Evolutionary conservation across 2,797 vertebrate genomes (phyloP).

Genomic region (Tamandua tetradactyla): DNA sequence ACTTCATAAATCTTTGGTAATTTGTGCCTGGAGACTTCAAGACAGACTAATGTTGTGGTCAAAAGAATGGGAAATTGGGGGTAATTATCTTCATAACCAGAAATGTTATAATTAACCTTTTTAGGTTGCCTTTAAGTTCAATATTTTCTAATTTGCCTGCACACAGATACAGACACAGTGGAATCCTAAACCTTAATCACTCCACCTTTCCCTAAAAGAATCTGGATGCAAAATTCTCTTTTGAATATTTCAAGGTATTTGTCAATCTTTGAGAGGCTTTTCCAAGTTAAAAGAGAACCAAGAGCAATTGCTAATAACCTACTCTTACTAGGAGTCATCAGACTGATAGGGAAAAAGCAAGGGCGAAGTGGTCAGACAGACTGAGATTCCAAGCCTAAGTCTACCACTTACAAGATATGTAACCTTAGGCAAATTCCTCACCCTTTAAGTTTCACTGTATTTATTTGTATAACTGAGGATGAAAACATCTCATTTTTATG

Average conservation of each 20-base stretch:
- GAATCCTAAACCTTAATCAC: neutral
- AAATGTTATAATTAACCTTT: neutral
- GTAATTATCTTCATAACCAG: neutral
- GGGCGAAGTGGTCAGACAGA: neutral
- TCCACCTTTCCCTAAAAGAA: neutral
- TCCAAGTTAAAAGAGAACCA: constrained; percentile 12
- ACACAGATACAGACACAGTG: neutral
- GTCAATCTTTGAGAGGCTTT: neutral
- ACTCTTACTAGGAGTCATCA: neutral
- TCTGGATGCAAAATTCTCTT: neutral
- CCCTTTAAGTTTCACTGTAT: neutral
- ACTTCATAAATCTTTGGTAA: neutral
- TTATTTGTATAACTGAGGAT: constrained; percentile 41
- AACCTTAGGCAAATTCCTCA: neutral
- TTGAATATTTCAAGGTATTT: neutral
- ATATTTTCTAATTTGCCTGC: neutral
- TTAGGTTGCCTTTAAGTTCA: neutral
- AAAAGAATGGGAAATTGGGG: neutral
- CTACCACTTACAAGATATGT: neutral
- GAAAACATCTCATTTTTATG: neutral
- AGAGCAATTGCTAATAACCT: neutral
- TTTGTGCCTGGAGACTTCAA: neutral
- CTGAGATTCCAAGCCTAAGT: neutral
- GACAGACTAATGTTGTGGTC: neutral
- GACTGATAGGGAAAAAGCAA: neutral